Conservation (phyloP, 2,113 vertebrate genomes). For the Megaleporinus macrocephalus region DNA sequence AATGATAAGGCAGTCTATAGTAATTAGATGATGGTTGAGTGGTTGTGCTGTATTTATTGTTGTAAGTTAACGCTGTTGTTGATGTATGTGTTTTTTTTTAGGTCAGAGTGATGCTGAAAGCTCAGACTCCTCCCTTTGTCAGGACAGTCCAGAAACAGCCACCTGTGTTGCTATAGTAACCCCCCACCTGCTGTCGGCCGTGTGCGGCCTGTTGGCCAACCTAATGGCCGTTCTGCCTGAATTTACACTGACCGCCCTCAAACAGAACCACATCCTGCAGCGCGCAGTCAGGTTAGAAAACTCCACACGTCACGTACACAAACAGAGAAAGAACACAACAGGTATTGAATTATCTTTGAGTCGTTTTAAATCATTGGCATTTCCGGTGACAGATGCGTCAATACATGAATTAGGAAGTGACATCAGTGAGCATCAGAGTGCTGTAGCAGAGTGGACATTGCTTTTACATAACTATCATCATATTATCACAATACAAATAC, state of each 20-base stretch:
- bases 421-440: too few relatives aligned
- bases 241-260: slow-evolving; percentile 82
- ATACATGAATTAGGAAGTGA: too few relatives aligned
- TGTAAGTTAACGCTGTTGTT: not conserved
- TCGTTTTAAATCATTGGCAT: too few relatives aligned
- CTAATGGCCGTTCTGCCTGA: slow-evolving; percentile 82
- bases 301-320: not conserved
- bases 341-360: too few relatives aligned
- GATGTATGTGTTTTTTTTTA: slow-evolving; percentile 54
- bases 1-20: too few relatives aligned
- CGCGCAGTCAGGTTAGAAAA: slow-evolving; percentile 82
- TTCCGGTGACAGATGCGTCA: too few relatives aligned
- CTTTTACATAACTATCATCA: too few relatives aligned
- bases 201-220: slow-evolving; percentile 88
- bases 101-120: slow-evolving; percentile 84
- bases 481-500: too few relatives aligned
- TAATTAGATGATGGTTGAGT: too few relatives aligned
- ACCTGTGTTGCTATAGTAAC: slow-evolving; percentile 83
- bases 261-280: slow-evolving; percentile 77
- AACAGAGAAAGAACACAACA: not conserved
- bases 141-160: slow-evolving; percentile 69
- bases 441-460: too few relatives aligned
- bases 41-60: not conserved
- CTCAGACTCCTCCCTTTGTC: slow-evolving; percentile 73
- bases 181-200: slow-evolving; percentile 84